Conservation (phyloP, 2,113 vertebrate genomes). For the Pteropus alecto region DNA sequence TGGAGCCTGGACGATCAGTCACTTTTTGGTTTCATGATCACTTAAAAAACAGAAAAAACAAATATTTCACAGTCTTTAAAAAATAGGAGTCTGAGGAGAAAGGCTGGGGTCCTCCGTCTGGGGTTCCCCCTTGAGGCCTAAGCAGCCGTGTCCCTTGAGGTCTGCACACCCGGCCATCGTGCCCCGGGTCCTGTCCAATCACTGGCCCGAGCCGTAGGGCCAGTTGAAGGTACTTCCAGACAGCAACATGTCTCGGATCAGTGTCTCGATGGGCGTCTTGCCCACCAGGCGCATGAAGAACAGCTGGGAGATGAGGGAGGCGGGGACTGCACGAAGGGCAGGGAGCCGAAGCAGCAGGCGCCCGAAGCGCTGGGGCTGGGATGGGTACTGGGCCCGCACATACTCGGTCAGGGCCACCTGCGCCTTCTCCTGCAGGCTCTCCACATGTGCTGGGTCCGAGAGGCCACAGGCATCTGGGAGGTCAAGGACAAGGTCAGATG, state of each 20-base stretch:
- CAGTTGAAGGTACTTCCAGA: conserved; percentile 96
- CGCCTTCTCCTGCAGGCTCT: conserved; percentile 95
- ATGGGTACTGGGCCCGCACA: conserved; percentile 91
- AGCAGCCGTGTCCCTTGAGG: neutral
- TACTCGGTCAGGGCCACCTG: conserved; percentile 97
- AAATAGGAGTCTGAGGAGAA: conserved; percentile 50
- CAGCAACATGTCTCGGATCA: conserved; percentile 98
- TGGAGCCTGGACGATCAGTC: neutral
- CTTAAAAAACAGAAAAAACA: conserved; percentile 68
- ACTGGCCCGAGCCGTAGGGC: conserved; percentile 93
- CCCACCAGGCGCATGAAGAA: conserved; percentile 98
- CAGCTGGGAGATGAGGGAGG: conserved; percentile 95
- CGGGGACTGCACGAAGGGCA: conserved; percentile 91
- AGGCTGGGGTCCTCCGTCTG: neutral
- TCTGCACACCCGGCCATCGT: neutral
- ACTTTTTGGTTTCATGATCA: conserved; percentile 73
- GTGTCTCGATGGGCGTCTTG: conserved; percentile 96
- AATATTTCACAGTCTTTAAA: conserved; percentile 70
- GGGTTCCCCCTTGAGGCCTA: neutral
- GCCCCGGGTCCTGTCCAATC: neutral
- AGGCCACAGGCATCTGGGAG: conserved; percentile 93
- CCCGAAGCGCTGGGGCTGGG: conserved; percentile 94
- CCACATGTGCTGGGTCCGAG: conserved; percentile 92
- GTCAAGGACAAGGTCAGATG: neutral
- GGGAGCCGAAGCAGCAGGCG: conserved; percentile 94